Conservation (phyloP, 2,113 vertebrate species). For the Callipepla squamata region DNA sequence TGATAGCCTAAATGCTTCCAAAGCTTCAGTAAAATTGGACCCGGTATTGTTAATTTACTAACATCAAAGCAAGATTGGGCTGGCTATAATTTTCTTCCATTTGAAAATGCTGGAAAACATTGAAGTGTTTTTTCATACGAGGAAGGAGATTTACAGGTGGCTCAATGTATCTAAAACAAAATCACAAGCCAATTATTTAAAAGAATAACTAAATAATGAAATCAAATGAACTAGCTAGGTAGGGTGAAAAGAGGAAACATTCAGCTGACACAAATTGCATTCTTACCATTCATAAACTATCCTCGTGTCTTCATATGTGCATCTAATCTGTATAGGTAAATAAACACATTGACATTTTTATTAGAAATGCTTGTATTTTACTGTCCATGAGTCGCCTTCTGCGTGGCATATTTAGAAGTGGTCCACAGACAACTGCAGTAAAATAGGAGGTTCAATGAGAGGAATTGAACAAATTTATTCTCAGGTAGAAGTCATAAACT, state of each 20-base stretch:
- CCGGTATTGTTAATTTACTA: neutral
- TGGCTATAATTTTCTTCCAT: neutral
- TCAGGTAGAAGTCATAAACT: neutral
- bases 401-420: neutral
- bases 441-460: neutral
- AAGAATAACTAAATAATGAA: neutral
- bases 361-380: neutral
- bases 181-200: neutral
- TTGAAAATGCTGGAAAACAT: neutral
- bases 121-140: neutral
- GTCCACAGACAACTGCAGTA: neutral
- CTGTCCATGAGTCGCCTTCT: neutral
- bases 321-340: neutral
- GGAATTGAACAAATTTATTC: neutral
- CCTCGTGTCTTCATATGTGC: neutral
- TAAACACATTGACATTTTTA: neutral
- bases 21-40: neutral
- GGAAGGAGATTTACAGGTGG: neutral
- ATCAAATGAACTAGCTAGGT: neutral
- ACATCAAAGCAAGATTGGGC: neutral
- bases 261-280: neutral
- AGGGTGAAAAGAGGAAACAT: neutral
- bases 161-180: neutral
- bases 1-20: neutral
- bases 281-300: neutral